A percentile compares a stretch with the other conserved stretches of the same genome.
Evolutionary conservation across 2,113 vertebrate species (phyloP).

Genomic region (Lycocorax pyrrhopterus): DNA sequence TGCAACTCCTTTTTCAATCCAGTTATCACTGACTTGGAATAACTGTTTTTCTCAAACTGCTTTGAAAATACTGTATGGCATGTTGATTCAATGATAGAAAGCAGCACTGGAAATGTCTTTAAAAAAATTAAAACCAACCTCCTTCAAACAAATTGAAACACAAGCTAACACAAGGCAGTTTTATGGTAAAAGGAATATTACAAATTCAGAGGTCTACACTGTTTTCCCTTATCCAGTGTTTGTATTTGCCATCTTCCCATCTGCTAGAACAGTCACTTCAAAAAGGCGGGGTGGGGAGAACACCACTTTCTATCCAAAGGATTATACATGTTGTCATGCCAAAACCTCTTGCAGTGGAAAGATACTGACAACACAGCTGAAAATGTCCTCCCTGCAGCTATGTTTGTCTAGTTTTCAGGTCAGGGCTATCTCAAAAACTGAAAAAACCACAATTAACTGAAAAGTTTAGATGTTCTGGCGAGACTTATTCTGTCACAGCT

Average conservation of each 20-base stretch:
- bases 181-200: neutral
- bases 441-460: neutral
- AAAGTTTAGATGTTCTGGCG: neutral
- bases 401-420: neutral
- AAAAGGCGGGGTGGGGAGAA: neutral
- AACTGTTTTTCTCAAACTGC: neutral
- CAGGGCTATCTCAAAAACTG: neutral
- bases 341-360: conserved; percentile 22
- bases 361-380: neutral
- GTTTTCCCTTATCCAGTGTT: neutral
- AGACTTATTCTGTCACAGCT: neutral
- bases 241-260: neutral
- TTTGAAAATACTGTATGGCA: neutral
- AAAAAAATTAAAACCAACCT: neutral
- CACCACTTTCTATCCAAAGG: neutral
- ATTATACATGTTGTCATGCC: neutral
- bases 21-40: neutral
- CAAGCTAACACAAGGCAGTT: neutral
- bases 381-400: conserved; percentile 5
- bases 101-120: neutral
- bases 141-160: neutral
- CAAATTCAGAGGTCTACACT: neutral
- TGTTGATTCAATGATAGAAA: neutral
- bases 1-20: neutral
- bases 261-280: neutral